These are phyloP conservation scores for Monochamus alternatus DNA, from an alignment of 2,888 invertebrate species.

Conservation along the genomic window DNA sequence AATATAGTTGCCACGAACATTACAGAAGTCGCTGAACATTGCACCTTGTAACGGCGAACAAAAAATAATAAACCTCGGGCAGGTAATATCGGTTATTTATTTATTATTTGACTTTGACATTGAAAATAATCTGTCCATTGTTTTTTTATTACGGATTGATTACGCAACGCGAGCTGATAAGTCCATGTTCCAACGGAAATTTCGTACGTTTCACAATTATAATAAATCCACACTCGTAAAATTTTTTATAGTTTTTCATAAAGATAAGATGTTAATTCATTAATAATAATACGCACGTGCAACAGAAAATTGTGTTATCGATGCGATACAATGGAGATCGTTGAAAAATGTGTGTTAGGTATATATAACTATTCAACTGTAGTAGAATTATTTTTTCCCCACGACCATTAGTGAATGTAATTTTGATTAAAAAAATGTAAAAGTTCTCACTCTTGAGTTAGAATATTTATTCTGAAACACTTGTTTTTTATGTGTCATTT, in stretches of 20 bases:
- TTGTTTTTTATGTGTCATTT: no score
- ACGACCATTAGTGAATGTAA: no score
- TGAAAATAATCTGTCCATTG: constrained; percentile 34
- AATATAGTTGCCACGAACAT: constrained; percentile 13
- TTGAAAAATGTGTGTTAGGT: no score
- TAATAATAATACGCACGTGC: constrained; percentile 32
- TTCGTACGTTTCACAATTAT: constrained; percentile 30
- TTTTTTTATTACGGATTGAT: constrained; percentile 20
- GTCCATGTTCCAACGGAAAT: constrained; percentile 13
- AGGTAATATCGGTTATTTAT: constrained; percentile 31
- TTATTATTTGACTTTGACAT: constrained; percentile 35
- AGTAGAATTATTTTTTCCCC: no score
- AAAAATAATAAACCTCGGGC: constrained; percentile 16
- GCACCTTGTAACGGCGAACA: constrained; percentile 27
- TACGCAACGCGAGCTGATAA: constrained; percentile 30
- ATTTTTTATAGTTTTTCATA: constrained; percentile 37
- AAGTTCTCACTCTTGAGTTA: no score
- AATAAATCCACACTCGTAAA: constrained; percentile 16
- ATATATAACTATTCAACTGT: no score
- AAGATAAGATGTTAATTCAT: constrained; percentile 29
- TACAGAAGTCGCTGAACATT: constrained; percentile 23
- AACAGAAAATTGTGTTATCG: neutral
- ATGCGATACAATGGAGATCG: no score
- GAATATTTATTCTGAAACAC: no score
- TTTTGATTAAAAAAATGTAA: no score